These are phyloP conservation scores for Lacanobia oleracea DNA, from an alignment of 2,888 invertebrate genomes.

Conservation along the genomic window DNA sequence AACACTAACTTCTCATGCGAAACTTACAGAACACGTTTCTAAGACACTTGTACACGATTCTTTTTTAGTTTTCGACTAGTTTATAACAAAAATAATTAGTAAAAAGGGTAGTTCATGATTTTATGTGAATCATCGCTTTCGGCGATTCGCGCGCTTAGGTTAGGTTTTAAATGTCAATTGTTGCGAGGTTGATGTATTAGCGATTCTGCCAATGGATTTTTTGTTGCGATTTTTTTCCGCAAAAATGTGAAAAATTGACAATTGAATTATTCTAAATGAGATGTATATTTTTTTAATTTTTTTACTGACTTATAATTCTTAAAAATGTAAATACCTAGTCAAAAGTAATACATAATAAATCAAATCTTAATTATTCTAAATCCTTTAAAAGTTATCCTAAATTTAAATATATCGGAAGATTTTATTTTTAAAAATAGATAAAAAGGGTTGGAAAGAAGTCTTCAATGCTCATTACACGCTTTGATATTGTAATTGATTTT, in stretches of 20 bases:
- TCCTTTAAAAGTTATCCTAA: neutral
- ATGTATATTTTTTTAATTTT: too few species aligned
- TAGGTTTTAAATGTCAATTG: constrained; percentile 67
- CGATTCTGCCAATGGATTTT: constrained; percentile 44
- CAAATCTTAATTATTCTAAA: constrained; percentile 18
- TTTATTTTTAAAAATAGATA: constrained; percentile 34
- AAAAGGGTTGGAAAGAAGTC: constrained; percentile 11
- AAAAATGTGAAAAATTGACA: neutral
- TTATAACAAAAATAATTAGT: constrained; percentile 21
- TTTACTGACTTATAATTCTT: neutral
- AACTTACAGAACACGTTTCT: constrained; percentile 49
- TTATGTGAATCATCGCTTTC: constrained; percentile 49
- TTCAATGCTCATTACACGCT: constrained; percentile 47
- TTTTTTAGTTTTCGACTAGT: constrained; percentile 10
- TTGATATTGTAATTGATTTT: constrained; percentile 64
- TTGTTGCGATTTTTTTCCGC: neutral
- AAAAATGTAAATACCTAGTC: neutral
- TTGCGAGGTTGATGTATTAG: constrained; percentile 42
- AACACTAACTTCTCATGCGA: constrained; percentile 68
- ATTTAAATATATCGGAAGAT: constrained; percentile 54
- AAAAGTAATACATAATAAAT: constrained; percentile 19
- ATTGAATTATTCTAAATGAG: too few species aligned
- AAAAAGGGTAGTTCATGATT: constrained; percentile 40
- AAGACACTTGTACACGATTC: constrained; percentile 36
- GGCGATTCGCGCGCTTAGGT: constrained; percentile 65